Evolutionary conservation across 2,797 vertebrate species (phyloP), one percentile per base, ranked within the genome.

Genomic region (Poecilia velifera): DNA sequence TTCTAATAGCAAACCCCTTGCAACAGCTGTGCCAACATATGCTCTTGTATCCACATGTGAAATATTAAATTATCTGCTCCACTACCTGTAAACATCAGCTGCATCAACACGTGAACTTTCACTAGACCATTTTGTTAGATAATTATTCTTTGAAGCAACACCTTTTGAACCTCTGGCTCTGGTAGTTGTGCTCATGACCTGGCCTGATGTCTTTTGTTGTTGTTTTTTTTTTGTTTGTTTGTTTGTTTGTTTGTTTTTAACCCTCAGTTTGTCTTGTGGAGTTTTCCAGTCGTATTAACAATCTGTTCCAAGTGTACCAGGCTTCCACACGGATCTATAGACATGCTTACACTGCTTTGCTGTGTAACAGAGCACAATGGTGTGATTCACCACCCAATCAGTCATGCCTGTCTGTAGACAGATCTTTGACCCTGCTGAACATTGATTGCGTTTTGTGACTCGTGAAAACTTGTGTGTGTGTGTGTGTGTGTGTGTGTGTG

Each of bases 261-360:
- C 49, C 31, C 59, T 34, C 6, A 2, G 6, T 6, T 62, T 8
- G 59, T 62, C 31, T n/a, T n/a, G 22, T n/a, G 25, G 25, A 55
- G 53, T 55, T 55, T 59, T 34, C 59, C 28, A 18, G 31, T 18
- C 59, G 80, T 76, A 77, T 81, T 77, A 78, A 84, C 73, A 82
- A 72, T 73, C 57, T 80, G 85, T 75, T 66, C 64, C 31, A 84
- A 71, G 72, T 78, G 82, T 84, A 62, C 79, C 83, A 83, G 77
- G 53, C 83, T 74, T 78, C 57, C 71, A 49, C 81, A 53, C 74
- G 20, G 59, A 39, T 45, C 77, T 36, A 13, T 62, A 80, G 53
- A 78, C 85, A 9, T 31, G 43, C 74, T 51, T 64, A 82, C 84
- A 84, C 80, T 80, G 81, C 79, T 47, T 57, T 71, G 81, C 77